These are phyloP conservation scores for Hemicentrotus pulcherrimus DNA, from an alignment of 35 echinoderm and acorn worm species.

Conservation along the genomic window DNA sequence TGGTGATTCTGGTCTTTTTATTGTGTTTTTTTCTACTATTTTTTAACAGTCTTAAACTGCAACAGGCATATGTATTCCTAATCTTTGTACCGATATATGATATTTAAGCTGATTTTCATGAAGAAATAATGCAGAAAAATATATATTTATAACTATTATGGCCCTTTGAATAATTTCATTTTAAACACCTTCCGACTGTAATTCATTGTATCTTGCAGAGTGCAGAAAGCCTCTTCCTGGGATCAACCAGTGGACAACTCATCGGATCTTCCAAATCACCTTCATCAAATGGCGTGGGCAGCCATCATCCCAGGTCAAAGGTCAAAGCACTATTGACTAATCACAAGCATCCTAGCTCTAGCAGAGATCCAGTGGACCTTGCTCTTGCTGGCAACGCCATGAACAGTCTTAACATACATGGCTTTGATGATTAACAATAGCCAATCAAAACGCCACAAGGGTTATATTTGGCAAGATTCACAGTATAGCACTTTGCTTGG, in stretches of 20 bases:
- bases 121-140: too few relatives aligned
- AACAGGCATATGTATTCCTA: too few relatives aligned
- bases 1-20: too few relatives aligned
- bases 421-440: neutral
- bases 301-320: constrained; percentile 40
- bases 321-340: constrained; percentile 27
- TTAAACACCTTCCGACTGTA: neutral
- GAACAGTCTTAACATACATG: neutral
- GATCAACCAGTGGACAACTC: constrained; percentile 60
- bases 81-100: too few relatives aligned
- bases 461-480: too few relatives aligned
- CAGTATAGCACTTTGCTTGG: too few relatives aligned
- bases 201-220: constrained; percentile 25
- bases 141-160: too few relatives aligned
- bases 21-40: too few relatives aligned
- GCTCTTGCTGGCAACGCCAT: constrained; percentile 42
- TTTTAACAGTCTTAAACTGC: too few relatives aligned
- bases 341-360: neutral
- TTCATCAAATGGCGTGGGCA: too few relatives aligned
- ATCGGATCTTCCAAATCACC: neutral
- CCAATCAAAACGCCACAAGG: neutral
- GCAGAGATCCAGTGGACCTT: neutral
- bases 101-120: too few relatives aligned
- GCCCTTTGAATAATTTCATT: too few relatives aligned
- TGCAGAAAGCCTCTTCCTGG: constrained; percentile 70